These are phyloP conservation scores for Allobates femoralis DNA, from an alignment of 2,797 vertebrate species.

Conservation along the genomic window DNA sequence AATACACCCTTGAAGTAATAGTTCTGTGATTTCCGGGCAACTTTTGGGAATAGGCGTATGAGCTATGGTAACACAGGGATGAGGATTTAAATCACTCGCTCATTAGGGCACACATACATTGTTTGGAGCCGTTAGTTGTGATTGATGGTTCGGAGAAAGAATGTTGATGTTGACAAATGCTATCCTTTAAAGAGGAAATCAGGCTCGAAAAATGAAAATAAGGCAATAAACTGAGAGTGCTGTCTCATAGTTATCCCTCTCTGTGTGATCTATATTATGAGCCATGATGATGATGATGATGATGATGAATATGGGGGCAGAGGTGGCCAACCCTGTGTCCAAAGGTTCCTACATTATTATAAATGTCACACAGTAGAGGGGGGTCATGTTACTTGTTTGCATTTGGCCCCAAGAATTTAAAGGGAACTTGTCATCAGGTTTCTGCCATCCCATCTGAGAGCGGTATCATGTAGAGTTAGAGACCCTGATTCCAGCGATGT, in stretches of 20 bases:
- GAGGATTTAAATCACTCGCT: constrained; percentile 11
- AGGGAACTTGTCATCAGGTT: no score
- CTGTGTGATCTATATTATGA: neutral
- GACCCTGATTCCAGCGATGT: no score
- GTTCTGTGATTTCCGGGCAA: neutral
- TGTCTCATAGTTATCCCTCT: neutral
- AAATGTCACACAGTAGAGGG: neutral
- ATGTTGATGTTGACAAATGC: constrained; percentile 28
- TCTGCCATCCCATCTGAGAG: no score
- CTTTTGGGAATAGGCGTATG: neutral
- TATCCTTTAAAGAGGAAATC: constrained; percentile 24
- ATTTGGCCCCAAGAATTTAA: neutral
- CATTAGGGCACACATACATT: neutral
- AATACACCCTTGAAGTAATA: no score
- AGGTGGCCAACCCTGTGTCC: neutral
- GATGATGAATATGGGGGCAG: neutral
- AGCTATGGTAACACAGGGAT: neutral
- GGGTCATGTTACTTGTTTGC: neutral
- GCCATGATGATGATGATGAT: neutral
- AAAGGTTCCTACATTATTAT: neutral
- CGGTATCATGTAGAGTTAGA: no score
- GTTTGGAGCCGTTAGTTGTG: constrained; percentile 24
- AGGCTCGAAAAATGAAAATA: neutral
- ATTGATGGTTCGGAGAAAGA: neutral
- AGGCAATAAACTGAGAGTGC: neutral